Evolutionary conservation across 2,797 vertebrate genomes (phyloP).

Genomic region (Chaunax sp.): DNA sequence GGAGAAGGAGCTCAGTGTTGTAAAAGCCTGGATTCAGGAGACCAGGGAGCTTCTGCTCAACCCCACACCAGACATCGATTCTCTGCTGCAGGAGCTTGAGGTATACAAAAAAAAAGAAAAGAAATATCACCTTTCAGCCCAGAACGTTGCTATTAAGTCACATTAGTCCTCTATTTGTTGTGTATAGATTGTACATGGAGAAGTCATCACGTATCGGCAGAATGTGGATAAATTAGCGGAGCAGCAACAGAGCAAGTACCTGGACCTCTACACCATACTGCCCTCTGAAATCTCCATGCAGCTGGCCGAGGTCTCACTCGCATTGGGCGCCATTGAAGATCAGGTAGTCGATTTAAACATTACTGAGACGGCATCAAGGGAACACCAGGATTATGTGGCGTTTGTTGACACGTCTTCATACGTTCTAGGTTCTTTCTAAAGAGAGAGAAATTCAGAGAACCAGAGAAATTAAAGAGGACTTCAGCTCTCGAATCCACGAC

Average conservation of each 20-base stretch:
- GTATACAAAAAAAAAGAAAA: too few relatives aligned
- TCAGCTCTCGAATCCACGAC: conserved; percentile 87
- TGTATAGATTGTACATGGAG: conserved; percentile 86
- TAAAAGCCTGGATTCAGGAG: conserved; percentile 95
- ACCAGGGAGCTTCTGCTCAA: conserved; percentile 92
- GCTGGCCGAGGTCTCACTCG: conserved; percentile 91
- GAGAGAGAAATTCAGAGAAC: conserved; percentile 92
- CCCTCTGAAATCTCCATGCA: conserved; percentile 96
- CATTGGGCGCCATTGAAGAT: conserved; percentile 91
- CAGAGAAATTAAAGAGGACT: conserved; percentile 89
- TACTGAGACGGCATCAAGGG: too few relatives aligned
- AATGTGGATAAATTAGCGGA: conserved; percentile 92
- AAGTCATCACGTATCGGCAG: conserved; percentile 87
- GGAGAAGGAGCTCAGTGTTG: conserved; percentile 88
- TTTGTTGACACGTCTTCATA: conserved; percentile 5
- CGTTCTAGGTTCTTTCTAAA: conserved; percentile 90
- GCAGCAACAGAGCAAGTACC: conserved; percentile 95
- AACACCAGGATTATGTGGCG: not conserved
- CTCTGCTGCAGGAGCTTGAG: conserved; percentile 91
- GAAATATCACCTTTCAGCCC: too few relatives aligned
- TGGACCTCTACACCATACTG: conserved; percentile 91
- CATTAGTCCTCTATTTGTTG: not conserved
- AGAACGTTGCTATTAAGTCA: conserved; percentile 1
- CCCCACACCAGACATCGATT: conserved; percentile 89
- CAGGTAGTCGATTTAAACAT: conserved; percentile 85